A percentile compares a stretch with the other conserved stretches of the same genome.
phyloP scores from a whole-genome alignment of 2,113 vertebrate genomes.

The Saguinus midas region DNA sequence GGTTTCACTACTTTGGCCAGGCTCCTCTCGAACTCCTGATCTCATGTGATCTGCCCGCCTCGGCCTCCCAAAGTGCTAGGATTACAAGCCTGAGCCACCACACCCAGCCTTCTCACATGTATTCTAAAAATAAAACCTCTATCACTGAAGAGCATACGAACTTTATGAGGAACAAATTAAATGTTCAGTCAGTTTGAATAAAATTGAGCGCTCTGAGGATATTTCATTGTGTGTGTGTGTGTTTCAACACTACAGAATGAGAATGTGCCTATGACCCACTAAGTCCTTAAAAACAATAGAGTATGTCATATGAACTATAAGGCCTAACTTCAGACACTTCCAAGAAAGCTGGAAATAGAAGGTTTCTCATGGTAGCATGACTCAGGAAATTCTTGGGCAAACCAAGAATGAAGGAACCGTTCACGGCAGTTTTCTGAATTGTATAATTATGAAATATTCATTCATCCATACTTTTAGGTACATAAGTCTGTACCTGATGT shows the following conservation, averaged over 20 bases:
- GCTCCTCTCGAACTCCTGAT: no score
- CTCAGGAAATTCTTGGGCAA: neutral
- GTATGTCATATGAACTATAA: neutral
- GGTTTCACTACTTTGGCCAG: no score
- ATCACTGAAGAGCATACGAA: neutral
- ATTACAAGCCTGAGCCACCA: no score
- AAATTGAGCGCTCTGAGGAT: neutral
- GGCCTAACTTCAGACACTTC: neutral
- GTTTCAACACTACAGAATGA: neutral
- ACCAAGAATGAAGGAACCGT: neutral
- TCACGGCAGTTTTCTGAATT: neutral
- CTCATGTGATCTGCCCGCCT: no score
- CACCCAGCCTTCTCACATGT: neutral
- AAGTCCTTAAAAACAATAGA: neutral
- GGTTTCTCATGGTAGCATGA: neutral
- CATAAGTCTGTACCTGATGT: neutral
- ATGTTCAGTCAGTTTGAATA: neutral
- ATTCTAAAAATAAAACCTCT: constrained; percentile 20
- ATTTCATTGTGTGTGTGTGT: neutral
- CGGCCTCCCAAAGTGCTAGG: no score
- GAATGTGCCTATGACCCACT: neutral
- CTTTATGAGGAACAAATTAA: constrained; percentile 35
- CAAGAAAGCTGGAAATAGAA: neutral
- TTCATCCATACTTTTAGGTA: neutral
- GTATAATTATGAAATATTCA: neutral